Conservation (phyloP, 1,140 invertebrate genomes). For the Dendroctonus ponderosae region DNA sequence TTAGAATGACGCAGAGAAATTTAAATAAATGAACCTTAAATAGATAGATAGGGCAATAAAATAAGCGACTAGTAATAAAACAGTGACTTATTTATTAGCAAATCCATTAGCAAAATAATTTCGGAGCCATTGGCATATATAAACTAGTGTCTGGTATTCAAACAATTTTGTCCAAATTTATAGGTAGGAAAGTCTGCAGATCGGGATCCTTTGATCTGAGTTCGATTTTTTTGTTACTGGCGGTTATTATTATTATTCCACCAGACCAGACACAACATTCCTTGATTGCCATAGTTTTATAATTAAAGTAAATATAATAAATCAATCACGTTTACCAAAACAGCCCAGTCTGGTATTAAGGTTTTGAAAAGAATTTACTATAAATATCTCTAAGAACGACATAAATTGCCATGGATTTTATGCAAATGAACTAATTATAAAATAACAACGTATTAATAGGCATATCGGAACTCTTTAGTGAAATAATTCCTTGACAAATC, state of each 20-base stretch:
- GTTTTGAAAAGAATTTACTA: slow-evolving; percentile 12
- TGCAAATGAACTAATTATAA: slow-evolving; percentile 19
- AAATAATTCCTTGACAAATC: no score
- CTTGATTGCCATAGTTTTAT: slow-evolving; percentile 2
- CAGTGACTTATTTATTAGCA: slow-evolving; percentile 10
- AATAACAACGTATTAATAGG: neutral
- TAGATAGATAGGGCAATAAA: slow-evolving; percentile 7
- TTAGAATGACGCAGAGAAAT: neutral
- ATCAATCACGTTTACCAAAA: slow-evolving; percentile 10
- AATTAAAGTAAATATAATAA: slow-evolving; percentile 16
- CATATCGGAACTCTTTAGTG: no score
- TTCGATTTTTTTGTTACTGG: slow-evolving; percentile 1
- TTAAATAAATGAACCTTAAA: neutral
- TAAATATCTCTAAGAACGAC: slow-evolving; percentile 17
- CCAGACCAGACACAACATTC: neutral
- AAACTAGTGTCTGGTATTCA: neutral
- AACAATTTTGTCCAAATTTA: slow-evolving; percentile 10
- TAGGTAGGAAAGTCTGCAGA: neutral
- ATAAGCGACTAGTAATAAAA: slow-evolving; percentile 8
- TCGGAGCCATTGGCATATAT: slow-evolving; percentile 9
- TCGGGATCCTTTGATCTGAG: slow-evolving; percentile 5
- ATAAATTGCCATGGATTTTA: slow-evolving; percentile 17
- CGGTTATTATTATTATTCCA: neutral
- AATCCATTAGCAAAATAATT: slow-evolving; percentile 7
- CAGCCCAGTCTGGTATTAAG: slow-evolving; percentile 14